Evolutionary conservation across 2,888 invertebrate species (phyloP), one percentile per base, ranked within the genome.

Genomic region (Eristalinus aeneus): DNA sequence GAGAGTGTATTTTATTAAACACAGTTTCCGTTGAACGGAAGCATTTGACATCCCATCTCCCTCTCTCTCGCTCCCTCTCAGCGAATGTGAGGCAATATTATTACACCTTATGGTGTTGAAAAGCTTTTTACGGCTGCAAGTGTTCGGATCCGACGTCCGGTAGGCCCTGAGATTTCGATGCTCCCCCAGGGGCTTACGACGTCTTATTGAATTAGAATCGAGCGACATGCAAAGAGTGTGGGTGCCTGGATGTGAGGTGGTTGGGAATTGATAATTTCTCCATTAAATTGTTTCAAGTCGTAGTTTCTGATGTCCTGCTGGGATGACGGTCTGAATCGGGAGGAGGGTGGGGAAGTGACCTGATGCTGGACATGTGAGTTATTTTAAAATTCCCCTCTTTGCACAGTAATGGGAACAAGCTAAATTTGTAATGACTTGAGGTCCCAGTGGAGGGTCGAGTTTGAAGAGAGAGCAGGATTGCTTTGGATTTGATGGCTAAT

Each of bases 1-100:
- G 73, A 60, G 81, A 75, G 75, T 80, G 75, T 80, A 76, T 85
- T 85, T 80, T 76, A 85, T 76, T 85, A 85, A 85, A 85, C 76
- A 69, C 76, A 69, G 81, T 81, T 76, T 85, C 81, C 76, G 76
- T 68, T 78, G 68, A 63, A 72, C 5, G 27, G 76, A 73, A 71
- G 63, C 39, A 63, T 76, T 77, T 80, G 72, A 81, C 69, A 72
- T 64, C 2, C 46, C 6, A n/a, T 8, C 2, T 3, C 5, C 0
- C 39, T 1, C 12, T 5, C n/a, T n/a, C 4, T 0, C n/a, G 39
- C 39, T 53, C 16, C 16, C 22, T 16, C 34, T 9, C 63, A 61
- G 4, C 31, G 56, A 20, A 69, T 60, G 58, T 61, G 36, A 32
- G 39, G n/a, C 53, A 31, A 31, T 58, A 27, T 64, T 65, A 77